These are phyloP conservation scores for Oxystoma pomonae DNA, from an alignment of 2,888 invertebrate genomes.

Conservation along the genomic window DNA sequence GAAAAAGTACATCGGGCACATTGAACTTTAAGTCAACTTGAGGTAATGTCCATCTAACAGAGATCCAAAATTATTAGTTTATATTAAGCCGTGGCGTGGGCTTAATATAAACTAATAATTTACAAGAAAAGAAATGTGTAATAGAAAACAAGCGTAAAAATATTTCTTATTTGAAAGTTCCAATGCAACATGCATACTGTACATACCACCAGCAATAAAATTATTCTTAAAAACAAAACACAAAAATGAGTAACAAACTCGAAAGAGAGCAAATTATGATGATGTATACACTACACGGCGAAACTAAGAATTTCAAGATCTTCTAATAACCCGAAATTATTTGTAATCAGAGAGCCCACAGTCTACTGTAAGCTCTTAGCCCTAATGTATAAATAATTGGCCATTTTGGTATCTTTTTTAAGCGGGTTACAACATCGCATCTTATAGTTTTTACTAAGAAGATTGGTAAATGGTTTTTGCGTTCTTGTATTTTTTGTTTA, in stretches of 20 bases:
- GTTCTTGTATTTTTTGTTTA: too few relatives aligned
- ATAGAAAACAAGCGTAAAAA: neutral
- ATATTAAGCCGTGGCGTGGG: too few relatives aligned
- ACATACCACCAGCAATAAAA: too few relatives aligned
- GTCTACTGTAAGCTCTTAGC: slow-evolving; percentile 14
- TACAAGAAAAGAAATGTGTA: neutral
- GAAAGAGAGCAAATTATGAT: slow-evolving; percentile 28
- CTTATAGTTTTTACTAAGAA: neutral
- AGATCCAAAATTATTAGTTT: too few relatives aligned
- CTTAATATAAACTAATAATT: neutral
- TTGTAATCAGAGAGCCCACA: slow-evolving; percentile 19
- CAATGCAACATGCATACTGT: too few relatives aligned
- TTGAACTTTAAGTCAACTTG: too few relatives aligned
- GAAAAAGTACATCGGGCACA: too few relatives aligned
- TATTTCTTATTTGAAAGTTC: neutral
- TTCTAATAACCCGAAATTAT: slow-evolving; percentile 25
- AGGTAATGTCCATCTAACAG: too few relatives aligned
- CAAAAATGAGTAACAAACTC: slow-evolving; percentile 17
- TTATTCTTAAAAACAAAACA: slow-evolving; percentile 10
- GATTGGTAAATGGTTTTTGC: too few relatives aligned
- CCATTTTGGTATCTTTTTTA: slow-evolving; percentile 18
- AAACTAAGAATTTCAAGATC: slow-evolving; percentile 21
- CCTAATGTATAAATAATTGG: slow-evolving; percentile 24
- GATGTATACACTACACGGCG: slow-evolving; percentile 8
- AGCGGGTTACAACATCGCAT: slow-evolving; percentile 22